Conservation (phyloP, 2,797 vertebrate species). For the Lagorchestes hirsutus region DNA sequence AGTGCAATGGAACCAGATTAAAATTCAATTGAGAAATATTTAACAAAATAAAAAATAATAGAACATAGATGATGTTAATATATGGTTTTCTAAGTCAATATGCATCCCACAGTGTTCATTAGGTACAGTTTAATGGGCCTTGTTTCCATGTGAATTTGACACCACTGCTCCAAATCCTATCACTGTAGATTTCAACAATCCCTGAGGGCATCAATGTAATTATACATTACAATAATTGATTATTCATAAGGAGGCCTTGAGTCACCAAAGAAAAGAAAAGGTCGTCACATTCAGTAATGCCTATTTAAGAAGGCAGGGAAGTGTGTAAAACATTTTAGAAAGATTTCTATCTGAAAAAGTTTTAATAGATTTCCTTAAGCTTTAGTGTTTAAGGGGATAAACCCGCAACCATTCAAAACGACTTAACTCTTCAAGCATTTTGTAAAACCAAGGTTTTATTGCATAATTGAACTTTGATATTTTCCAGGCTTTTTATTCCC, state of each 20-base stretch:
- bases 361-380: slow-evolving; percentile 19
- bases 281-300: too few species aligned
- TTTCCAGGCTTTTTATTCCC: too few species aligned
- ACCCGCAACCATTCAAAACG: slow-evolving; percentile 27
- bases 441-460: background rate
- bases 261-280: too few species aligned
- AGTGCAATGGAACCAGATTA: background rate
- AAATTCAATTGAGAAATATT: background rate
- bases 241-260: background rate
- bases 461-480: too few species aligned
- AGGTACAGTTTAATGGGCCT: background rate
- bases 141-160: background rate
- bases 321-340: background rate
- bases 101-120: background rate
- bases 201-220: background rate
- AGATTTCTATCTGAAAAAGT: slow-evolving; percentile 14
- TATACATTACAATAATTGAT: background rate
- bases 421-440: slow-evolving; percentile 7
- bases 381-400: slow-evolving; percentile 12
- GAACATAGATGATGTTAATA: background rate
- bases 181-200: too few species aligned
- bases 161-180: too few species aligned
- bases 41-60: background rate
- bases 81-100: background rate
- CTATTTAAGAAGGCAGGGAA: slow-evolving; percentile 10